Evolutionary conservation across 2,888 invertebrate genomes (phyloP).

Genomic region (Darwinula stevensoni): DNA sequence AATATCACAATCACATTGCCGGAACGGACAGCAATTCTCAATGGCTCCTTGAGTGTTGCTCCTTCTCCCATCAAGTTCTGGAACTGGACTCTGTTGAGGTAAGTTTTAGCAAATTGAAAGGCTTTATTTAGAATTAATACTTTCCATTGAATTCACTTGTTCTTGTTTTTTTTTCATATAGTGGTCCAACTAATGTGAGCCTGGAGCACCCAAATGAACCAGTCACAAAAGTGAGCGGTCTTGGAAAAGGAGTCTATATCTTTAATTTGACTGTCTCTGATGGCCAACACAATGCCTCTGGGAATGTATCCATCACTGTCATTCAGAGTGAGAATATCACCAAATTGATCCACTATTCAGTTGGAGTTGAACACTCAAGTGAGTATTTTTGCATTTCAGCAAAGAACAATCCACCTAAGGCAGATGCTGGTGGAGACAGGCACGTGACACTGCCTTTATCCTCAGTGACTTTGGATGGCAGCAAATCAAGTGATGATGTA

Average conservation of each 20-base stretch:
- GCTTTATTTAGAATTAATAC: slow-evolving; percentile 5
- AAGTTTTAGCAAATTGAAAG: slow-evolving; percentile 10
- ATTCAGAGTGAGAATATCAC: slow-evolving; percentile 38
- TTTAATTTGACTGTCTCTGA: slow-evolving; percentile 47
- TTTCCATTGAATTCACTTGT: too few species aligned
- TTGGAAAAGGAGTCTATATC: slow-evolving; percentile 54
- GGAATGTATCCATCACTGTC: slow-evolving; percentile 39
- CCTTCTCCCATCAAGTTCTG: slow-evolving; percentile 31
- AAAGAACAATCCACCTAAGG: slow-evolving; percentile 59
- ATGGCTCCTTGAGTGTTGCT: slow-evolving; percentile 32
- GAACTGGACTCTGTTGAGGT: slow-evolving; percentile 50
- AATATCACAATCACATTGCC: slow-evolving; percentile 45
- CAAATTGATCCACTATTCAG: too few species aligned
- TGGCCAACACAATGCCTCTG: slow-evolving; percentile 45
- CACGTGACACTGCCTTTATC: slow-evolving; percentile 40
- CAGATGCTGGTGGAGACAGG: slow-evolving; percentile 61
- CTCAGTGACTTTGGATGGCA: slow-evolving; percentile 51
- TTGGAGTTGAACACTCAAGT: too few species aligned
- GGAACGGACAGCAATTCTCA: slow-evolving; percentile 41
- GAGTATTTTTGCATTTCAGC: too few species aligned
- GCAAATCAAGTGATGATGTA: slow-evolving; percentile 55
- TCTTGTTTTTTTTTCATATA: too few species aligned
- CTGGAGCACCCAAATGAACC: slow-evolving; percentile 12
- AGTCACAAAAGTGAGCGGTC: slow-evolving; percentile 31
- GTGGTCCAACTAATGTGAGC: slow-evolving; percentile 23